Percentiles rank a stretch among this genome's conserved stretches.
Evolutionary conservation across 2,113 vertebrate genomes (phyloP).

Genomic region (Sylvilagus bachmani): DNA sequence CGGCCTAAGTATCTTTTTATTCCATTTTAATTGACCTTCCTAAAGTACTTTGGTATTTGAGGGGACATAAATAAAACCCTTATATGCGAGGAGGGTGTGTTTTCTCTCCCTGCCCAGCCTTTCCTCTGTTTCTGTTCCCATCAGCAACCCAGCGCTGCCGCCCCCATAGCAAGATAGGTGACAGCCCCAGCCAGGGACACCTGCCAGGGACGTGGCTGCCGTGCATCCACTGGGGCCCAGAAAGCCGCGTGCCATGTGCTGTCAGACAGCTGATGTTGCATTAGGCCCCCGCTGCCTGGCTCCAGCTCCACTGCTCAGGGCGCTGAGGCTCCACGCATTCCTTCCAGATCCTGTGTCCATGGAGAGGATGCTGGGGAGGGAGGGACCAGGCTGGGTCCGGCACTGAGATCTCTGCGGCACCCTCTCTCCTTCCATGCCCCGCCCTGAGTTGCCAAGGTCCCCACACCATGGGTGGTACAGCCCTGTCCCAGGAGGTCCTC

Average conservation of each 20-base stretch:
- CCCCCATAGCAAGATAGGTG: neutral
- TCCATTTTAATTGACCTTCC: too few species aligned
- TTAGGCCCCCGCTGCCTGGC: constrained; percentile 58
- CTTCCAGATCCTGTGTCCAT: neutral
- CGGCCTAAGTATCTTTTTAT: too few species aligned
- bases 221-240: constrained; percentile 10
- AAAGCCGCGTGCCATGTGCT: constrained; percentile 64
- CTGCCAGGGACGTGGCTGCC: neutral
- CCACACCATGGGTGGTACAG: too few species aligned
- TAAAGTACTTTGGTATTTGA: too few species aligned
- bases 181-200: neutral
- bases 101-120: neutral
- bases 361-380: too few species aligned
- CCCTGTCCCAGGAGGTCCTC: fast-evolving
- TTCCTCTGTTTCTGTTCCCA: neutral
- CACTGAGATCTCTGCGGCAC: neutral
- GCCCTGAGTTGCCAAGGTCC: neutral
- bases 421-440: fast-evolving
- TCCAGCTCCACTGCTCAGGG: constrained; percentile 70
- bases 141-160: neutral
- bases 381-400: neutral
- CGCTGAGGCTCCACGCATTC: neutral
- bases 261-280: constrained; percentile 74
- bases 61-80: neutral
- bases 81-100: fast-evolving